These are phyloP conservation scores for Caenorhabditis uteleia DNA, from an alignment of 2,888 invertebrate species.

Conservation along the genomic window DNA sequence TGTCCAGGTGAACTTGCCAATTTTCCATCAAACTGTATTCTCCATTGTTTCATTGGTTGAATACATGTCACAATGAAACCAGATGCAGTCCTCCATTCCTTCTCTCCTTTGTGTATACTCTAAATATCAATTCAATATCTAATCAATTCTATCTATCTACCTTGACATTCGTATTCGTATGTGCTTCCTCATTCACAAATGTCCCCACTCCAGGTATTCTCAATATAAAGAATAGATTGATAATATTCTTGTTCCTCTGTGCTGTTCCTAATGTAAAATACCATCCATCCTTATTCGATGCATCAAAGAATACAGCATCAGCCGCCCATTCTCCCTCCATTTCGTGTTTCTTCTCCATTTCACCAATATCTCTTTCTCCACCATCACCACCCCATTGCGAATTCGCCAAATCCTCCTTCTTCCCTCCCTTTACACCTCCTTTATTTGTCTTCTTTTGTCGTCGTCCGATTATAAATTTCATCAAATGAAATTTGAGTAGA, in stretches of 20 bases:
- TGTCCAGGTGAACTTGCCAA: constrained; percentile 72
- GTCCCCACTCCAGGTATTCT: constrained; percentile 79
- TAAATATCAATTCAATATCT: constrained; percentile 13
- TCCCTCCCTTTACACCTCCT: constrained; percentile 6
- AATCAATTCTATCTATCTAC: constrained; percentile 21
- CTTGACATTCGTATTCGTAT: constrained; percentile 56
- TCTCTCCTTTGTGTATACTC: constrained; percentile 36
- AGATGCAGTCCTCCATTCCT: constrained; percentile 76
- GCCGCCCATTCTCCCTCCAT: constrained; percentile 74
- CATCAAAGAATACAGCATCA: constrained; percentile 83
- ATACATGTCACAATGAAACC: constrained; percentile 78
- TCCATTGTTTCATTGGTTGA: constrained; percentile 81
- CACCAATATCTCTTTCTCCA: constrained; percentile 37
- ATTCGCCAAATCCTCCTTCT: constrained; percentile 47
- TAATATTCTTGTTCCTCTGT: constrained; percentile 54
- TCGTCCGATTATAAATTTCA: constrained; percentile 50
- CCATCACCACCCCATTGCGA: constrained; percentile 55
- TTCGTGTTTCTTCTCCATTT: constrained; percentile 55
- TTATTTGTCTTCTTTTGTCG: constrained; percentile 36
- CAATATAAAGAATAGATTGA: constrained; percentile 63
- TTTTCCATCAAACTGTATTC: constrained; percentile 77
- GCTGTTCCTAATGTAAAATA: constrained; percentile 63
- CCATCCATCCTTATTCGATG: constrained; percentile 74
- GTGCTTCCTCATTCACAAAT: constrained; percentile 70
- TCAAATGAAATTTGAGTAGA: constrained; percentile 53